Evolutionary conservation across 2,888 invertebrate species (phyloP), one percentile per base, ranked within the genome.

Genomic region (Ferrisia virgata): DNA sequence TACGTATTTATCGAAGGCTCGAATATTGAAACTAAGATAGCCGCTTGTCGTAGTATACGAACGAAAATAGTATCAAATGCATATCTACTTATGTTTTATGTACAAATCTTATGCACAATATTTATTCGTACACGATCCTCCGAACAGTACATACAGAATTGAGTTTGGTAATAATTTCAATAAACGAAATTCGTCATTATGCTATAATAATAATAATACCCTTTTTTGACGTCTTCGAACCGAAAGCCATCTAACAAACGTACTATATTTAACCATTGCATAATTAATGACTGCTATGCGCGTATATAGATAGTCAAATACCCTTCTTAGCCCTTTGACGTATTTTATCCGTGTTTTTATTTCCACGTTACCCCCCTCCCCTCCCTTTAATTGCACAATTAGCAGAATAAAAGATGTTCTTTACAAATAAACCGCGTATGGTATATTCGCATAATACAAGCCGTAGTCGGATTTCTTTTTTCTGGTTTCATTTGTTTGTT

Each of bases 401-500:
- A 76, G 36, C 33, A 11, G 36, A 76, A 76, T 76, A 76, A 76
- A 76, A 33, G 72, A 76, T 76, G 72, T 18, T 25, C 64, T 76
- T 36, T 76, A 76, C 72, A 76, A 76, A 64, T 64, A 64, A 31
- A 64, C 25, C n/a, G n/a, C n/a, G n/a, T n/a, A n/a, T n/a, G n/a
- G n/a, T n/a, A n/a, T n/a, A n/a, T n/a, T n/a, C n/a, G n/a, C n/a
- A n/a, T n/a, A 28, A 64, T 64, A 53, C 64, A 11, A 28, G 15
- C 64, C 47, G 53, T 64, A 8, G 64, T 28, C 28, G 72, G 72
- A 9, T 36, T 36, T 36, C 18, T 36, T 76, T n/a, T n/a, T 76
- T 76, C 22, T 18, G 33, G 36, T 76, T 76, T 76, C 72, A 33
- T 76, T 76, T 76, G 72, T 76, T 76, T 76, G 72, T 76, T 76